A percentile compares a stretch with the other conserved stretches of the same genome.
Conservation (phyloP, 2,888 invertebrate species). For the Callyntrura guangdongensis region DNA sequence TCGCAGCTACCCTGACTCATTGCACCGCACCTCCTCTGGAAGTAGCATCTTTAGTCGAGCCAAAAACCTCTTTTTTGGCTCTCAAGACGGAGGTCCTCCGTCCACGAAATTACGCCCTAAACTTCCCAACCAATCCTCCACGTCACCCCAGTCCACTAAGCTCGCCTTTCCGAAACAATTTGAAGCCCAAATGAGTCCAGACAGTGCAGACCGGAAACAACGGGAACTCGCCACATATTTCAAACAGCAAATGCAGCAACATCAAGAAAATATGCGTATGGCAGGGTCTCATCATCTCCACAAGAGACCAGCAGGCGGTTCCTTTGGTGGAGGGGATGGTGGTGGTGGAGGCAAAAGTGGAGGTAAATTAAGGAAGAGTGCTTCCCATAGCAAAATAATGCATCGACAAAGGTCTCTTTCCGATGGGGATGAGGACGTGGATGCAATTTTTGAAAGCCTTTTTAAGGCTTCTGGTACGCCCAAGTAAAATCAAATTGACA, state of each 20-base stretch:
- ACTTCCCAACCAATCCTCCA: constrained; percentile 75
- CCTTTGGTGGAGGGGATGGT: background rate
- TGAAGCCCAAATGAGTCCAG: constrained; percentile 91
- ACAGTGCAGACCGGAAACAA: constrained; percentile 90
- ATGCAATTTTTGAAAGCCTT: constrained; percentile 95
- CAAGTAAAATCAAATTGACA: constrained; percentile 40
- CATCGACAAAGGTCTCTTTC: constrained; percentile 82
- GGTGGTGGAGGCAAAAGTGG: constrained; percentile 55
- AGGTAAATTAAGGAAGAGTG: constrained; percentile 85
- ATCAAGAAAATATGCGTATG: constrained; percentile 20
- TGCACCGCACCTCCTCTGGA: constrained; percentile 85
- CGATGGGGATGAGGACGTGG: constrained; percentile 90
- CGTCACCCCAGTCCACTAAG: constrained; percentile 57
- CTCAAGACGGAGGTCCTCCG: constrained; percentile 86
- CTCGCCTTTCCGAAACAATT: constrained; percentile 90
- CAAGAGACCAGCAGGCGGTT: background rate
- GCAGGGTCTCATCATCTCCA: background rate
- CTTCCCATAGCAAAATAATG: constrained; percentile 85
- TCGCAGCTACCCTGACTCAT: constrained; percentile 77
- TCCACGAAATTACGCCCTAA: constrained; percentile 86
- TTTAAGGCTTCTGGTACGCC: constrained; percentile 87
- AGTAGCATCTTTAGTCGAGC: constrained; percentile 84
- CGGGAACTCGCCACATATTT: constrained; percentile 92
- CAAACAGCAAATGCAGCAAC: constrained; percentile 75
- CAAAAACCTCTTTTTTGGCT: constrained; percentile 82